Percentiles rank a stretch among this genome's conserved stretches.
Evolutionary conservation across 2,888 invertebrate genomes (phyloP).

Genomic region (Biston stratarius): DNA sequence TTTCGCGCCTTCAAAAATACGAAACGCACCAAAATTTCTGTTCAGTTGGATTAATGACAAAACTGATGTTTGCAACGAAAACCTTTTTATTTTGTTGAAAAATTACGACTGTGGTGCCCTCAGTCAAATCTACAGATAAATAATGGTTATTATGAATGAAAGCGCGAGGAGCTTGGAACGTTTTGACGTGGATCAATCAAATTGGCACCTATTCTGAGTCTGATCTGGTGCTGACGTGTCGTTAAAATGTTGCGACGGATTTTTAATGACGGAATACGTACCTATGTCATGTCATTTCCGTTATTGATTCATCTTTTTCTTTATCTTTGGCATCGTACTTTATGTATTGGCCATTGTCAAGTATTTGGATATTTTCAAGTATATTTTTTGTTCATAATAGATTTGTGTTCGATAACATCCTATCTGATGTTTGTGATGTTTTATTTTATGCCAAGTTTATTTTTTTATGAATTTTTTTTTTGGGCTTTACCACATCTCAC

Average conservation of each 20-base stretch:
- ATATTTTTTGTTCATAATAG: no score
- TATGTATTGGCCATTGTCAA: no score
- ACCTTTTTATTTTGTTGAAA: not conserved
- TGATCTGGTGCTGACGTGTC: conserved; percentile 21
- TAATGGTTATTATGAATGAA: not conserved
- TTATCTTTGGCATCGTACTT: not conserved
- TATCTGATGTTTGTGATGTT: no score
- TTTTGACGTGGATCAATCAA: conserved; percentile 32
- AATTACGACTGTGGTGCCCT: not conserved
- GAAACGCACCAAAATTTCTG: not conserved
- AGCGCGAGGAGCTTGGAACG: conserved; percentile 12
- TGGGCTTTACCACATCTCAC: no score
- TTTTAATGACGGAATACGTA: conserved; percentile 11
- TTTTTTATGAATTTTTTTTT: no score
- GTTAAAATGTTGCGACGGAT: conserved; percentile 33
- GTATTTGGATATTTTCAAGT: no score
- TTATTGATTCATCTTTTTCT: not conserved
- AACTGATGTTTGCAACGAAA: not conserved
- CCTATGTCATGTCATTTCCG: no score
- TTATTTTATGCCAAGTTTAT: no score
- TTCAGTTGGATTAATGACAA: not conserved
- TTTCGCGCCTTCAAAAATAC: conserved; percentile 21
- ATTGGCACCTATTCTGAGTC: conserved; percentile 22
- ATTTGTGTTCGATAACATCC: no score
- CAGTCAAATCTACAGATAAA: not conserved